Percentiles rank a stretch among this genome's conserved stretches.
Evolutionary conservation across 2,797 vertebrate genomes (phyloP).

Genomic region (Acropternis orthonyx): DNA sequence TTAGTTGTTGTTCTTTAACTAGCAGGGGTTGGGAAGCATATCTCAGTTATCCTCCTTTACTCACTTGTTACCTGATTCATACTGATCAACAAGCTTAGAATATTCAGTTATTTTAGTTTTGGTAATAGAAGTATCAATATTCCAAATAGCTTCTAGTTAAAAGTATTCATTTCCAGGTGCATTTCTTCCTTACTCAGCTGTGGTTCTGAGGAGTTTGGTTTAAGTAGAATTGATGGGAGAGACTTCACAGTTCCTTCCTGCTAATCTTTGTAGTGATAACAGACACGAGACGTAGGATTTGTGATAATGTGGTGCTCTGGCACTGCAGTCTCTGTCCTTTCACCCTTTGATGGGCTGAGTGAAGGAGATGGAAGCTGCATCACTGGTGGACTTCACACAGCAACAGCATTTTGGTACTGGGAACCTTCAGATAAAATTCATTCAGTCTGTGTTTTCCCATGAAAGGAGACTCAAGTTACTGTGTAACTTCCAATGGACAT

Average conservation of each 20-base stretch:
- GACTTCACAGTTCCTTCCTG: background rate
- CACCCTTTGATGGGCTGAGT: background rate
- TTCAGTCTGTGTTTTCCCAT: background rate
- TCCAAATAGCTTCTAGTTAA: background rate
- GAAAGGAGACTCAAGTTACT: background rate
- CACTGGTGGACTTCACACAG: background rate
- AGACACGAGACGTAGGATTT: background rate
- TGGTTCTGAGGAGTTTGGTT: background rate
- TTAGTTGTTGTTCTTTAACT: background rate
- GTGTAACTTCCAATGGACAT: background rate
- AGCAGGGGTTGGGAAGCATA: fast-evolving
- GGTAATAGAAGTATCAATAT: background rate
- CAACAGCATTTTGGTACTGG: background rate
- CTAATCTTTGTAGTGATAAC: background rate
- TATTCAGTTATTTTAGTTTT: background rate
- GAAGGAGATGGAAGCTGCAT: background rate
- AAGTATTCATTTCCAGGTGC: background rate
- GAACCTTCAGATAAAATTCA: background rate
- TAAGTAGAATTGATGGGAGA: background rate
- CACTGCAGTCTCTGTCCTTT: background rate
- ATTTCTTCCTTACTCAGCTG: background rate
- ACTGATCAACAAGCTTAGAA: background rate
- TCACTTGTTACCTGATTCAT: background rate
- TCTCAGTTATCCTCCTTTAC: background rate
- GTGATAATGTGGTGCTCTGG: background rate